These are phyloP conservation scores for Butastur rufipennis DNA, from an alignment of 2,113 vertebrate species.

Conservation along the genomic window DNA sequence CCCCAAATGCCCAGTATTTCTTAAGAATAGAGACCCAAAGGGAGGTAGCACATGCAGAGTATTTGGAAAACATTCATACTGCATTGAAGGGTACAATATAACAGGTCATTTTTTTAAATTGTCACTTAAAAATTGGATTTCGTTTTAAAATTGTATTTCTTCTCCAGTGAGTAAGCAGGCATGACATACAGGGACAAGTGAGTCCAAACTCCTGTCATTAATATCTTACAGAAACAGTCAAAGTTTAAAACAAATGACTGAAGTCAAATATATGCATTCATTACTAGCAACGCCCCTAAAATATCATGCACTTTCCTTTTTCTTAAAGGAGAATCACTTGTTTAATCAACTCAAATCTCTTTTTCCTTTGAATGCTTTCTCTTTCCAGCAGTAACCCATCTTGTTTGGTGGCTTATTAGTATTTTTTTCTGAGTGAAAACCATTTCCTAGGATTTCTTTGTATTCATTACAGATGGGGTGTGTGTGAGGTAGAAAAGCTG, in stretches of 20 bases:
- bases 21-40: background rate
- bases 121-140: background rate
- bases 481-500: background rate
- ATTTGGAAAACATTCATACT: background rate
- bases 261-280: background rate
- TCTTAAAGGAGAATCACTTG: conserved; percentile 1
- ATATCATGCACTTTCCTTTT: background rate
- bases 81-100: background rate
- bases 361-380: background rate
- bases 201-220: conserved; percentile 11
- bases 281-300: background rate
- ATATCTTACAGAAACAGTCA: background rate
- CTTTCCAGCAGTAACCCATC: background rate
- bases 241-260: background rate
- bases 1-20: background rate
- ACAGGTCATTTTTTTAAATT: background rate
- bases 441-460: background rate
- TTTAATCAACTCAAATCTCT: background rate
- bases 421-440: background rate
- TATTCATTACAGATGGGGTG: background rate
- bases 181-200: background rate
- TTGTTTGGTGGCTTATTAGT: background rate
- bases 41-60: background rate
- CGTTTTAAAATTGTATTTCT: background rate
- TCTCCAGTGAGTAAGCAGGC: background rate